phyloP scores from a whole-genome alignment of 2,797 vertebrate species.

The Glyptemys insculpta region DNA sequence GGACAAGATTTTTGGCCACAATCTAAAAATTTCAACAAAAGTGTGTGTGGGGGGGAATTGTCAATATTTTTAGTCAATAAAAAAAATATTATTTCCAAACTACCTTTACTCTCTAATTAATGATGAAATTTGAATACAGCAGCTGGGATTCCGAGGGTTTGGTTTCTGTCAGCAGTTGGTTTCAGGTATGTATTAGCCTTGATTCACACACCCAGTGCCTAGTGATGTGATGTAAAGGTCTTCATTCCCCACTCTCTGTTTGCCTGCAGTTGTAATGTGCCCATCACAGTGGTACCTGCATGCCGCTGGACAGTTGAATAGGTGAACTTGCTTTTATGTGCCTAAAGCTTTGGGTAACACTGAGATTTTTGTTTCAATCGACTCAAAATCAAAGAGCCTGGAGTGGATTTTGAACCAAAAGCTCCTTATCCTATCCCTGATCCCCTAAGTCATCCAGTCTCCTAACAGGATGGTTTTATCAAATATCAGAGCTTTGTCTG shows the following conservation, averaged over 20 bases:
- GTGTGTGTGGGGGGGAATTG: background rate
- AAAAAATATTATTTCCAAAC: background rate
- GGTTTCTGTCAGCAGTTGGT: slow-evolving; percentile 20
- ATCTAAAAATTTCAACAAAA: background rate
- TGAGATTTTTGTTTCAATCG: slow-evolving; percentile 47
- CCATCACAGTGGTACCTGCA: accelerated
- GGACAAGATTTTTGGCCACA: background rate
- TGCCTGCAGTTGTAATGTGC: accelerated
- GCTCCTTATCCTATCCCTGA: slow-evolving; percentile 46
- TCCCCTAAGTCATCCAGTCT: background rate
- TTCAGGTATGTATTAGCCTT: background rate
- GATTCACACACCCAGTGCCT: background rate
- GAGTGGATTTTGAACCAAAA: slow-evolving; percentile 53
- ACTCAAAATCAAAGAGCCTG: slow-evolving; percentile 44
- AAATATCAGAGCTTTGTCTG: slow-evolving; percentile 63
- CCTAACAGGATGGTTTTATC: slow-evolving; percentile 52
- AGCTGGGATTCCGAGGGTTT: slow-evolving; percentile 36
- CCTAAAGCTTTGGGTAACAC: background rate
- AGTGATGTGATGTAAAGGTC: background rate
- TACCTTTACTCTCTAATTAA: background rate
- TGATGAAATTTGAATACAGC: background rate
- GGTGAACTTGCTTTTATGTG: background rate
- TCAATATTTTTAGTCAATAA: background rate
- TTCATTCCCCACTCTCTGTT: background rate
- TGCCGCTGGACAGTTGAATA: background rate